Conservation (phyloP, 2,113 vertebrate genomes). For the Plecturocebus donacophilus region DNA sequence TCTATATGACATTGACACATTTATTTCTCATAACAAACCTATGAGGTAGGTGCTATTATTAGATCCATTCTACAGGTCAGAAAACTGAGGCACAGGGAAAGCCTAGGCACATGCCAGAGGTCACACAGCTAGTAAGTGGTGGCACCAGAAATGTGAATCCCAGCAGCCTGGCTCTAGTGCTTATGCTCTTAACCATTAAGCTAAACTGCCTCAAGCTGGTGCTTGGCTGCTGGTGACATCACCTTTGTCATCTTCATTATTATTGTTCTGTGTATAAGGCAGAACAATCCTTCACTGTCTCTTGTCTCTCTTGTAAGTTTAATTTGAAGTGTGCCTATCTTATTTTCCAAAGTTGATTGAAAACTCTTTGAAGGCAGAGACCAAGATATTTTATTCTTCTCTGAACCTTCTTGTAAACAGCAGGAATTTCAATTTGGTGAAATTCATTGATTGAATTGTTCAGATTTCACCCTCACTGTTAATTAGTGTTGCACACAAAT, state of each 20-base stretch:
- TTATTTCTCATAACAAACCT: not conserved
- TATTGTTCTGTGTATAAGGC: not conserved
- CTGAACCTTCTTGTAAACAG: not conserved
- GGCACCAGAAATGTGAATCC: not conserved
- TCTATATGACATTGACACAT: not conserved
- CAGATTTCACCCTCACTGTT: not conserved
- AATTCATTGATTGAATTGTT: not conserved
- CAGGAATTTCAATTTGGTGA: not conserved
- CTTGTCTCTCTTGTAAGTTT: not conserved
- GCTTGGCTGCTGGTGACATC: not conserved
- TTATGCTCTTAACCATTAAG: not conserved
- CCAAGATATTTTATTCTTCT: not conserved
- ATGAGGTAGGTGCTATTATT: not conserved
- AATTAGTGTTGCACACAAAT: not conserved
- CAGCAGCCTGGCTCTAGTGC: not conserved
- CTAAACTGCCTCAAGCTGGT: not conserved
- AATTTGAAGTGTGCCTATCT: not conserved
- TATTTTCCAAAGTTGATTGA: not conserved
- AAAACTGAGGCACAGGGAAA: not conserved
- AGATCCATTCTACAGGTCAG: not conserved
- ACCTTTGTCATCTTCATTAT: not conserved
- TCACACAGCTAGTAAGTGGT: not conserved
- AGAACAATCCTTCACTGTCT: not conserved
- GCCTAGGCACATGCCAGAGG: not conserved
- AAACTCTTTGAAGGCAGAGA: not conserved